These are phyloP conservation scores for Penelope pileata DNA, from an alignment of 2,113 vertebrate genomes.

Conservation along the genomic window DNA sequence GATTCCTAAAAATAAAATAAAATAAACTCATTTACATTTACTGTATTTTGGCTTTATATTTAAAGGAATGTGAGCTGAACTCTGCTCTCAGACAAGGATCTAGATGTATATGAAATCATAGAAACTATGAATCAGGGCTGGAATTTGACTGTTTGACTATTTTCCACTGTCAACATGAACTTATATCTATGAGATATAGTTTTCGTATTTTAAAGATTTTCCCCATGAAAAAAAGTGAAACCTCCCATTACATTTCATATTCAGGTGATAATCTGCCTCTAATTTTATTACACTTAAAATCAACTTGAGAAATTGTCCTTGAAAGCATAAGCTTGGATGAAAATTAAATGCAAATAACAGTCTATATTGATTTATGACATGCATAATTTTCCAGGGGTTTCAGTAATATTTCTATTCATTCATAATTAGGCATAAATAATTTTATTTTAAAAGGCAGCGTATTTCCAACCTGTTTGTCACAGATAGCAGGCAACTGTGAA, in stretches of 20 bases:
- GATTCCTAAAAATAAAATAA: not conserved
- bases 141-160: not conserved
- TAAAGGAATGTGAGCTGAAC: not conserved
- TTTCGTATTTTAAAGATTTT: not conserved
- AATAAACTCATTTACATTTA: not conserved
- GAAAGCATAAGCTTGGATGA: slow-evolving; percentile 20
- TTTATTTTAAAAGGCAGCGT: slow-evolving; percentile 64
- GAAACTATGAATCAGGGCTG: not conserved
- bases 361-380: slow-evolving; percentile 65
- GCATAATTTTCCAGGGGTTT: slow-evolving; percentile 61
- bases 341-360: slow-evolving; percentile 74
- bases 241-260: not conserved
- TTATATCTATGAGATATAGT: not conserved
- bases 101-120: not conserved
- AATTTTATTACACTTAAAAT: slow-evolving; percentile 32
- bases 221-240: not conserved
- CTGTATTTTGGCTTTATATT: not conserved
- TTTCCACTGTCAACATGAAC: not conserved
- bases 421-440: slow-evolving; percentile 74
- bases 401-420: slow-evolving; percentile 66
- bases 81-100: not conserved
- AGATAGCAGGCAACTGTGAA: not conserved
- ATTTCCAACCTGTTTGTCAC: slow-evolving; percentile 11
- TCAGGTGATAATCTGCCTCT: not conserved
- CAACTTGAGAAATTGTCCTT: not conserved